Evolutionary conservation across 2,797 vertebrate genomes (phyloP).

Genomic region (Merluccius polli): DNA sequence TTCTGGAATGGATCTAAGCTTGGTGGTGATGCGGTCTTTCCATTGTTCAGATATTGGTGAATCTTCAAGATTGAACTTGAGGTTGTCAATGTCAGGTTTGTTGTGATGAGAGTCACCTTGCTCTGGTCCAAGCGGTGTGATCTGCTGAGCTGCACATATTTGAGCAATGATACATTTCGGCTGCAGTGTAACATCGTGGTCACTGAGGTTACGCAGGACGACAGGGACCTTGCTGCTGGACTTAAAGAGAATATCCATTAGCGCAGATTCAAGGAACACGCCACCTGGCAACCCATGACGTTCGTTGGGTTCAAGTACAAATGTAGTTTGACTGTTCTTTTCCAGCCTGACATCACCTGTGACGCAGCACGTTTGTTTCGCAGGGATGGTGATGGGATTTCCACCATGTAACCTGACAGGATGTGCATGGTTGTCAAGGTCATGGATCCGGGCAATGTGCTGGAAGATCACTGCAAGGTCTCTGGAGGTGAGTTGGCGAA

Average conservation of each 20-base stretch:
- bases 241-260: conserved; percentile 14
- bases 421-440: background rate
- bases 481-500: background rate
- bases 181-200: conserved; percentile 4
- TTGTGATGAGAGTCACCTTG: background rate
- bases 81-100: background rate
- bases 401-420: conserved; percentile 5
- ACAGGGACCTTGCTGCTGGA: conserved; percentile 16
- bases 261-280: conserved; percentile 6
- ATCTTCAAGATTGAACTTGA: conserved; percentile 19
- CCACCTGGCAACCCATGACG: background rate
- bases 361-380: conserved; percentile 10
- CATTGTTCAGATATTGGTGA: conserved; percentile 18
- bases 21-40: conserved; percentile 13
- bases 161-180: conserved; percentile 16
- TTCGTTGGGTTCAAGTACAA: conserved; percentile 21
- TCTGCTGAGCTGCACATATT: conserved; percentile 7
- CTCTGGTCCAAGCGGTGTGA: conserved; percentile 7
- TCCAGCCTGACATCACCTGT: background rate
- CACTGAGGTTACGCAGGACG: conserved; percentile 6
- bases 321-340: background rate
- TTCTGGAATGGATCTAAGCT: conserved; percentile 22
- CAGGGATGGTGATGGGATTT: conserved; percentile 1
- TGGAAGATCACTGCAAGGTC: conserved; percentile 13
- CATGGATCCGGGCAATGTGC: background rate